Percentiles rank a stretch among this genome's conserved stretches.
Evolutionary conservation across 2,797 vertebrate species (phyloP).

Genomic region (Sorex maritimensis): DNA sequence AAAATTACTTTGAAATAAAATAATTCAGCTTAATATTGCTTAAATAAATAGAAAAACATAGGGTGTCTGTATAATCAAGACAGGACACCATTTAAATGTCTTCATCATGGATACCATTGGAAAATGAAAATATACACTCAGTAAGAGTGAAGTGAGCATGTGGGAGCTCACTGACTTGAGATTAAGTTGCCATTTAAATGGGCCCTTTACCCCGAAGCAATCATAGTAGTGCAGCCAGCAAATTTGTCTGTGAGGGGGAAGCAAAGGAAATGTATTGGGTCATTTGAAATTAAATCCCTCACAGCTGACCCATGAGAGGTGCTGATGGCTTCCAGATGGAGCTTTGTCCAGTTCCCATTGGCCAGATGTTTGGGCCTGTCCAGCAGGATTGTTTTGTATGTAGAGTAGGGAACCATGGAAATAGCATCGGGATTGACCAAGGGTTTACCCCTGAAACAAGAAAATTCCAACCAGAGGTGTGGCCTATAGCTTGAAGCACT

Average conservation of each 20-base stretch:
- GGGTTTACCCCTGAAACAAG: conserved; percentile 80
- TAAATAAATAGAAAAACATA: not conserved
- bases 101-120: conserved; percentile 36
- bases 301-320: conserved; percentile 87
- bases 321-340: conserved; percentile 87
- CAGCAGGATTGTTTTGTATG: conserved; percentile 86
- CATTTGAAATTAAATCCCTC: conserved; percentile 87
- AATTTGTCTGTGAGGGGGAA: conserved; percentile 82
- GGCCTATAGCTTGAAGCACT: conserved; percentile 78
- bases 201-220: conserved; percentile 79
- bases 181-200: conserved; percentile 79
- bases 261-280: conserved; percentile 87
- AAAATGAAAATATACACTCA: conserved; percentile 45
- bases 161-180: conserved; percentile 62
- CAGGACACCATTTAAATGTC: not conserved
- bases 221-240: conserved; percentile 79
- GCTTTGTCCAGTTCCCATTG: conserved; percentile 84
- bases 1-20: conserved; percentile 28
- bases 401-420: conserved; percentile 86
- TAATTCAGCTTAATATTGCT: not conserved
- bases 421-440: conserved; percentile 83
- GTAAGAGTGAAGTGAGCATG: conserved; percentile 41
- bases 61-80: not conserved
- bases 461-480: conserved; percentile 81
- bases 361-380: conserved; percentile 85